A percentile compares a stretch with the other conserved stretches of the same genome.
phyloP scores from a whole-genome alignment of 2,797 vertebrate genomes.

The Crocidura indochinensis region DNA sequence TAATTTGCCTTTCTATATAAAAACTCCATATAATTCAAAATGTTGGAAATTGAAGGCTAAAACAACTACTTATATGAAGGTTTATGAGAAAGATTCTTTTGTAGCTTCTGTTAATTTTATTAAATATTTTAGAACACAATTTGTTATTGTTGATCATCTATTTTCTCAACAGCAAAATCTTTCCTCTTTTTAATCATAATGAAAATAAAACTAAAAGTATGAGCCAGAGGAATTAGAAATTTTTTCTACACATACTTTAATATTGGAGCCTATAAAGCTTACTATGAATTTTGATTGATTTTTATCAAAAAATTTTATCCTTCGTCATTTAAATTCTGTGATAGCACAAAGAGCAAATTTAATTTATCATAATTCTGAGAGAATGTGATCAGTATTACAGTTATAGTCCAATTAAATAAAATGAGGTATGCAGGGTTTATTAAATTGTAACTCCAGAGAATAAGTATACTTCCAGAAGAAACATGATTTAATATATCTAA shows the following conservation, averaged over 20 bases:
- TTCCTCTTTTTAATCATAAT: constrained; percentile 30
- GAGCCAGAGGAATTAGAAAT: not conserved
- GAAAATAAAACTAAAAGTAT: not conserved
- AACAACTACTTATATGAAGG: constrained; percentile 56
- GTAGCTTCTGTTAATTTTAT: constrained; percentile 49
- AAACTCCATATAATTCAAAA: constrained; percentile 49
- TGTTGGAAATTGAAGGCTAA: not conserved
- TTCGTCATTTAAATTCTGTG: constrained; percentile 53
- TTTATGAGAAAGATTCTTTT: not conserved
- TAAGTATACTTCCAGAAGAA: constrained; percentile 21
- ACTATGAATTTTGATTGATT: constrained; percentile 65
- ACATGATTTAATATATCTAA: constrained; percentile 12
- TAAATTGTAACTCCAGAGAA: not conserved
- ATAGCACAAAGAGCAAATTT: constrained; percentile 63
- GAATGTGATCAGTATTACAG: constrained; percentile 23
- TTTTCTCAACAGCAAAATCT: constrained; percentile 30
- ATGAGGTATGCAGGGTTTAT: not conserved
- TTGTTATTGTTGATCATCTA: not conserved
- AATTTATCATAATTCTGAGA: constrained; percentile 55
- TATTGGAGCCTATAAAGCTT: constrained; percentile 62
- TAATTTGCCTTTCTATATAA: not conserved
- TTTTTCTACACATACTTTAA: constrained; percentile 35
- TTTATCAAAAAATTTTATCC: not conserved
- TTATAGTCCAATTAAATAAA: constrained; percentile 63
- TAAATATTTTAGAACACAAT: constrained; percentile 47